Base-by-base conservation (phyloP, 2,888 invertebrate species). In the Philereme vetulata region DNA sequence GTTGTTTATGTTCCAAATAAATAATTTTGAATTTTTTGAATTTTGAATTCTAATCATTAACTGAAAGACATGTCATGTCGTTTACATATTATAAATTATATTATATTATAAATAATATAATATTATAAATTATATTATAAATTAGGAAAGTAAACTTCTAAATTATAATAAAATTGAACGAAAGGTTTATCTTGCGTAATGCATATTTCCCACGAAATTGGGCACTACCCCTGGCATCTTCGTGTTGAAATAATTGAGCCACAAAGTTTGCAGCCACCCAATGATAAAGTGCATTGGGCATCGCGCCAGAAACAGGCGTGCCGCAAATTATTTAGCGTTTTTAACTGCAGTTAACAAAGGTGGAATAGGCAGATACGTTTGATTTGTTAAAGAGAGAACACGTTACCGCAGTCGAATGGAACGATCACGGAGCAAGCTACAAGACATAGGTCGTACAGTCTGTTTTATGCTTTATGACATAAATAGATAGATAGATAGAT, bases 191-290 rank as follows among this genome's bases (percentile, higher is more conserved):
- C 33, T 53, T 10, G 10, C 36, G 52, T 56, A 56, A 57, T 57
- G 62, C 54, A 54, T 62, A 57, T 62, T 57, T 57, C 51, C 49
- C 10, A 52, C 53, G 32, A 54, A 62, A 57, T 61, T 61, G 61
- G 62, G 57, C 57, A 54, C 62, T 45, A 47, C 47, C 43, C 38
- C 44, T 44, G 44, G 54, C 53, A 57, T 62, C 62, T 62, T 62
- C 61, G 36, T 52, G 61, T 57, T 57, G 61, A 57, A 57, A 62
- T 62, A 62, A 62, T 62, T 62, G 62, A 62, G 57, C 62, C 57
- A 57, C 62, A 54, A 62, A 62, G 53, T 57, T 62, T 57, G 53
- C 57, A 50, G 51, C 43, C 60, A 4, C 56, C 51, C 45, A 43
- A 62, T 57, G 62, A 57, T 62, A 57, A 51, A 62, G 57, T 57